Evolutionary conservation across 2,113 vertebrate species (phyloP), one percentile per base, ranked within the genome.

Genomic region (Stigmatopora nigra): DNA sequence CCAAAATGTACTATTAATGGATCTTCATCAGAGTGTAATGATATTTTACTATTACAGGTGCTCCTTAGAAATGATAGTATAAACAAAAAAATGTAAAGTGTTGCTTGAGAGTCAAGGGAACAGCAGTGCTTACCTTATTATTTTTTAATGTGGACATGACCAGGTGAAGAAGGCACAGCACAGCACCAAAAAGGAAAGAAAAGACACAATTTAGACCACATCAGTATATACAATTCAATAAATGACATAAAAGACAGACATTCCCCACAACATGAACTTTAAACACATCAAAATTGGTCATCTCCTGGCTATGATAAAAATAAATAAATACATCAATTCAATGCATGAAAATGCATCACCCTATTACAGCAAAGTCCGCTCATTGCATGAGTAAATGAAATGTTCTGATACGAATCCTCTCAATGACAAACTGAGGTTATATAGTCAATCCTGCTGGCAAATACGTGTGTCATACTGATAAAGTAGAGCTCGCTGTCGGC

Each of bases 351-450:
- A 78, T 76, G 68, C 64, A 66, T 68, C 67, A 55, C 64, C 65
- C 55, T 72, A 79, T 81, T 80, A 71, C 73, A 41, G 67, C 59
- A 1, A 63, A 35, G 67, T 59, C 71, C 69, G 77, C 14, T 85
- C 71, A 65, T 69, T 70, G 69, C 74, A 70, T 76, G 13, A 81
- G 64, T 71, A 77, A 86, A 81, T 82, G 59, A 83, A 85, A 82
- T 71, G 78, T 67, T 72, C 72, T 67, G 82, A 86, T 83, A 86
- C 75, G 67, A 84, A 85, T 87, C 76, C 66, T 77, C 31, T 48
- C 85, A 83, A 83, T 86, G 81, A 83, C 86, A 87, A 84, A 82
- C 76, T 8, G 81, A 86, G 84, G 84, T 88, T 88, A 86, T 86
- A 83, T 74, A 80, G 76, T 80, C 76, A 81, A 82, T 77, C 82